Conservation (phyloP, 2,113 vertebrate species). For the Lucifuga dentata region DNA sequence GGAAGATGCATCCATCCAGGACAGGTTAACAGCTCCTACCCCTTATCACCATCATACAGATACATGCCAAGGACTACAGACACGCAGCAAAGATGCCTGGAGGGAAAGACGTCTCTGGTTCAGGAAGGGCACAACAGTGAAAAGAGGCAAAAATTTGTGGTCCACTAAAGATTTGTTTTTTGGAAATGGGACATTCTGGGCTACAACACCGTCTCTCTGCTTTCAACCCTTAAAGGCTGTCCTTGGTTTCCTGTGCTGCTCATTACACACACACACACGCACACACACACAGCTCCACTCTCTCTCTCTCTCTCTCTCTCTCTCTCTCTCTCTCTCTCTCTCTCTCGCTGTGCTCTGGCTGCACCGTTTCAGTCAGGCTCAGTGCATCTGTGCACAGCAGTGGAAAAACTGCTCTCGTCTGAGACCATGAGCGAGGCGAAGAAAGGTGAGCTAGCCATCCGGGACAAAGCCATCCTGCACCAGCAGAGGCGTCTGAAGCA, state of each 20-base stretch:
- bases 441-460: slow-evolving; percentile 85
- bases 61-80: slow-evolving; percentile 49
- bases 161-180: too few relatives aligned
- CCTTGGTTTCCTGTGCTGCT: slow-evolving; percentile 21
- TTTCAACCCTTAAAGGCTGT: slow-evolving; percentile 5
- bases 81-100: slow-evolving; percentile 16
- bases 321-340: too few relatives aligned
- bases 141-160: slow-evolving; percentile 20
- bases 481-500: slow-evolving; percentile 94
- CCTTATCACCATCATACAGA: slow-evolving; percentile 36
- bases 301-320: too few relatives aligned
- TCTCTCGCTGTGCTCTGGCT: not conserved
- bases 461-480: slow-evolving; percentile 90
- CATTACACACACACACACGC: slow-evolving; percentile 9
- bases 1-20: slow-evolving; percentile 53
- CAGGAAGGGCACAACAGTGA: slow-evolving; percentile 23
- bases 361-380: slow-evolving; percentile 29
- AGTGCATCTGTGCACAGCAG: slow-evolving; percentile 21
- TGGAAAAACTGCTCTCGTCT: slow-evolving; percentile 13
- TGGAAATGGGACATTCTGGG: too few relatives aligned
- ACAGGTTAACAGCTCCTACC: slow-evolving; percentile 46
- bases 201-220: too few relatives aligned
- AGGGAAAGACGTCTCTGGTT: slow-evolving; percentile 40
- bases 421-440: slow-evolving; percentile 75
- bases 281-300: slow-evolving; percentile 7